phyloP scores from a whole-genome alignment of 30 jellyfish, hydroid and myxozoan genomes.

The Aurelia aurita region DNA sequence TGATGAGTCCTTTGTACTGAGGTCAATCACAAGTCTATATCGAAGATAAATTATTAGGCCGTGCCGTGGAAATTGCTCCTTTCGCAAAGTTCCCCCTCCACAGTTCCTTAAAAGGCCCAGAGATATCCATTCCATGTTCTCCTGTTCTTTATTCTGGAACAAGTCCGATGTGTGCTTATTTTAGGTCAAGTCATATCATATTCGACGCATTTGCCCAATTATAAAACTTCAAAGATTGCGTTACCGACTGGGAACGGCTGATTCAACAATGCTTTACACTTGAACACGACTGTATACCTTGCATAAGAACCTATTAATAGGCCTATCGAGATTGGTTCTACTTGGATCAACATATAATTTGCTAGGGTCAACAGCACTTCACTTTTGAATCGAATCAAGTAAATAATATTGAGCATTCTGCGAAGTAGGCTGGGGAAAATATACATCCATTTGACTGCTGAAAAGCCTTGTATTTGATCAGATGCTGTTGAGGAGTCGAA shows the following conservation, averaged over 20 bases:
- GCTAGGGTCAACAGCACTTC: slow-evolving; percentile 41
- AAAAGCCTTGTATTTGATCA: slow-evolving; percentile 31
- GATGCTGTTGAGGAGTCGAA: slow-evolving; percentile 39
- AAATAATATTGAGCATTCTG: slow-evolving; percentile 12
- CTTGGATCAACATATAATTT: slow-evolving; percentile 47
- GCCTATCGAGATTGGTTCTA: slow-evolving; percentile 39
- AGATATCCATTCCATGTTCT: too few species aligned
- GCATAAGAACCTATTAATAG: slow-evolving; percentile 41
- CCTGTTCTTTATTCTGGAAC: too few species aligned
- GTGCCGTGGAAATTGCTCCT: too few species aligned
- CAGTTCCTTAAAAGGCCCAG: too few species aligned
- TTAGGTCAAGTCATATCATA: too few species aligned
- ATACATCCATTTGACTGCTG: slow-evolving; percentile 4
- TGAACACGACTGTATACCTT: slow-evolving; percentile 11
- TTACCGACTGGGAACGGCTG: background rate
- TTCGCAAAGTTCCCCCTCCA: too few species aligned
- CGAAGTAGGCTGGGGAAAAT: slow-evolving; percentile 12
- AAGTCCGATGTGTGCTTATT: too few species aligned
- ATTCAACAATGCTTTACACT: background rate
- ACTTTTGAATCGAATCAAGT: slow-evolving; percentile 6
- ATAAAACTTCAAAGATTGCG: too few species aligned
- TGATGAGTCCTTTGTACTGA: too few species aligned
- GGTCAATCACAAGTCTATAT: too few species aligned
- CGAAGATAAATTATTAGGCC: too few species aligned
- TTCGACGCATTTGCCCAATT: too few species aligned